Evolutionary conservation across 1,140 invertebrate species (phyloP), one percentile per base, ranked within the genome.

Genomic region (Ganaspis sp.): DNA sequence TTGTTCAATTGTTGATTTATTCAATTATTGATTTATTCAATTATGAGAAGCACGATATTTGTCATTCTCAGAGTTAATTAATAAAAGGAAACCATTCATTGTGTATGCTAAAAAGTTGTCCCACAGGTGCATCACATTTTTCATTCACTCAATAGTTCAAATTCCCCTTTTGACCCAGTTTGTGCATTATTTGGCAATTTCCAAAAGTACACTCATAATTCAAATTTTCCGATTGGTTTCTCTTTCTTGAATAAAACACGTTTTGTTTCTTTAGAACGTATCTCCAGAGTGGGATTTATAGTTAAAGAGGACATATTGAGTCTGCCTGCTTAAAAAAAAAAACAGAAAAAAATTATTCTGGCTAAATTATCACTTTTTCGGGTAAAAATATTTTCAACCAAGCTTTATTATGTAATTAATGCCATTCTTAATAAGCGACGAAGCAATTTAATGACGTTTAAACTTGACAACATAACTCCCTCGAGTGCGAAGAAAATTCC

Each of bases 101-200:
- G 17, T 49, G 1, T 17, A 49, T 49, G 1, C 4, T 4, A 4
- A 17, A 49, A 17, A 17, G 8, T 49, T n/a, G 0, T n/a, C 8
- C 17, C n/a, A n/a, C 45, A n/a, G 8, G 15, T 49, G n/a, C 17
- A 17, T 17, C n/a, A 17, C n/a, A 49, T 49, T 49, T 49, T n/a
- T 45, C 42, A 45, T 45, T n/a, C 17, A 49, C 15, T 17, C 17
- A 49, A 17, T 9, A 9, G 40, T 15, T 45, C n/a, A 8, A 17
- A 17, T 49, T 17, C 45, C 45, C 45, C 45, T 49, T n/a, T 49
- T 49, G 45, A 49, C 45, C 45, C 45, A 49, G 45, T 49, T 49
- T 49, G 45, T 49, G 45, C 45, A 49, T 49, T 49, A 49, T 49
- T 49, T 49, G 45, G 1, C 45, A 49, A 49, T 49, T 49, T 49